These are phyloP conservation scores for Phlogophora meticulosa DNA, from an alignment of 2,888 invertebrate species.

Conservation along the genomic window DNA sequence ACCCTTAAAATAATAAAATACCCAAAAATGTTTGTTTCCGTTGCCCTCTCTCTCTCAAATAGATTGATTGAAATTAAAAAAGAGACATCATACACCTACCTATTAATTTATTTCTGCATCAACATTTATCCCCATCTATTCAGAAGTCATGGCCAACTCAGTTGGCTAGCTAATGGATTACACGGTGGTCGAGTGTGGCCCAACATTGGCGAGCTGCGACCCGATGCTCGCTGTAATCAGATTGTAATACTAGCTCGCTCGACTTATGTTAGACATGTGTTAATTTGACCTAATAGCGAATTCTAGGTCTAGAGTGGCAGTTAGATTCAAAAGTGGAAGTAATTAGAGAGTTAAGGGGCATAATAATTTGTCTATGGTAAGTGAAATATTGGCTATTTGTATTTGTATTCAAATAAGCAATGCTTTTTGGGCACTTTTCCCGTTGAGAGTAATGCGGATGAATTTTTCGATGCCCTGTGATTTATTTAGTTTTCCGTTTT, in stretches of 20 bases:
- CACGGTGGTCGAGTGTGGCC: constrained; percentile 47
- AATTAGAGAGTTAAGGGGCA: constrained; percentile 1
- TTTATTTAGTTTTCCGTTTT: too few species aligned
- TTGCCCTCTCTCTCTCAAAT: too few species aligned
- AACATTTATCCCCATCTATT: constrained; percentile 2
- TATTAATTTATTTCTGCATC: background rate
- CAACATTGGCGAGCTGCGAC: constrained; percentile 37
- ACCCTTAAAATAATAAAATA: too few species aligned
- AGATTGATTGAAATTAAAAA: too few species aligned
- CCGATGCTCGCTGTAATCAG: constrained; percentile 48
- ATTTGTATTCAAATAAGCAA: too few species aligned
- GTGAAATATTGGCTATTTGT: too few species aligned
- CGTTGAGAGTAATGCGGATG: too few species aligned
- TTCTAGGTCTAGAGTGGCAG: constrained; percentile 9
- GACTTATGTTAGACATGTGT: constrained; percentile 44
- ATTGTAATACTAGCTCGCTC: constrained; percentile 51
- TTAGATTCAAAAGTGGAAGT: background rate
- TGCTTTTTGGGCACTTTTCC: too few species aligned
- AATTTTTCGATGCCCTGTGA: too few species aligned
- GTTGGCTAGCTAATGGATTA: constrained; percentile 54
- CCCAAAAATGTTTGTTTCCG: too few species aligned
- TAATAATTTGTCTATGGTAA: too few species aligned
- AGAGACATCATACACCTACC: too few species aligned
- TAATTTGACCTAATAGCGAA: constrained; percentile 43
- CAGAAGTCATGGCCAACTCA: constrained; percentile 29